Evolutionary conservation across 2,888 invertebrate genomes (phyloP).

Genomic region (Scaptomyza tumidula): DNA sequence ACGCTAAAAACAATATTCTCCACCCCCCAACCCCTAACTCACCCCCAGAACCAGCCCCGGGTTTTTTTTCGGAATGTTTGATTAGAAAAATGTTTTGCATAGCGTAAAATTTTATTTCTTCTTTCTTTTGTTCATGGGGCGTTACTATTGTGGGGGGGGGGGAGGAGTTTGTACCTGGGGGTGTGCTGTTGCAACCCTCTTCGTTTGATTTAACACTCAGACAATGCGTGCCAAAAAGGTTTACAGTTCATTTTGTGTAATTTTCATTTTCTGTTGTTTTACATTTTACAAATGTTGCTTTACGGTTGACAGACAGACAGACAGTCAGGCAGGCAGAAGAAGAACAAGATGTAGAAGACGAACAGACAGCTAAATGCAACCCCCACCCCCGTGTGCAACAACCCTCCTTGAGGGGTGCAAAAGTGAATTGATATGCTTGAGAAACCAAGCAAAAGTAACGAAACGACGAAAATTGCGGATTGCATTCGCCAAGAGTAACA

Average conservation of each 20-base stretch:
- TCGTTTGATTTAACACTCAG: slow-evolving; percentile 40
- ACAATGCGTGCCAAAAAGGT: slow-evolving; percentile 72
- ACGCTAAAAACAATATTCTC: background rate
- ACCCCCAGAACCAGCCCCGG: background rate
- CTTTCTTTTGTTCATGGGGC: slow-evolving; percentile 53
- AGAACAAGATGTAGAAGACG: slow-evolving; percentile 8
- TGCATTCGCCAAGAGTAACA: slow-evolving; percentile 45
- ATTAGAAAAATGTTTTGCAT: slow-evolving; percentile 80
- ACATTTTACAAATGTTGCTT: slow-evolving; percentile 59
- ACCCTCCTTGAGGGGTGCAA: slow-evolving; percentile 59
- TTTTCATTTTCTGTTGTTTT: slow-evolving; percentile 26
- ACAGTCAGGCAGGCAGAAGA: slow-evolving; percentile 9
- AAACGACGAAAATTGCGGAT: slow-evolving; percentile 64
- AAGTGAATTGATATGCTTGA: slow-evolving; percentile 81
- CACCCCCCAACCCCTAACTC: slow-evolving; percentile 1
- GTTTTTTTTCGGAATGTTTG: slow-evolving; percentile 60
- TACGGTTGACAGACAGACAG: slow-evolving; percentile 40
- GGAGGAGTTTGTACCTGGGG: slow-evolving; percentile 31
- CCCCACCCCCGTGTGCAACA: slow-evolving; percentile 15
- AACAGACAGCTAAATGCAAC: slow-evolving; percentile 37
- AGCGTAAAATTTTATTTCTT: slow-evolving; percentile 71
- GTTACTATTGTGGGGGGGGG: slow-evolving; percentile 31
- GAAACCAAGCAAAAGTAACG: slow-evolving; percentile 78
- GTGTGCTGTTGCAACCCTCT: slow-evolving; percentile 56
- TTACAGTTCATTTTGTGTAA: slow-evolving; percentile 78